These are phyloP conservation scores for Sebastes oblongus DNA, from an alignment of 2,797 vertebrate species.

Conservation along the genomic window DNA sequence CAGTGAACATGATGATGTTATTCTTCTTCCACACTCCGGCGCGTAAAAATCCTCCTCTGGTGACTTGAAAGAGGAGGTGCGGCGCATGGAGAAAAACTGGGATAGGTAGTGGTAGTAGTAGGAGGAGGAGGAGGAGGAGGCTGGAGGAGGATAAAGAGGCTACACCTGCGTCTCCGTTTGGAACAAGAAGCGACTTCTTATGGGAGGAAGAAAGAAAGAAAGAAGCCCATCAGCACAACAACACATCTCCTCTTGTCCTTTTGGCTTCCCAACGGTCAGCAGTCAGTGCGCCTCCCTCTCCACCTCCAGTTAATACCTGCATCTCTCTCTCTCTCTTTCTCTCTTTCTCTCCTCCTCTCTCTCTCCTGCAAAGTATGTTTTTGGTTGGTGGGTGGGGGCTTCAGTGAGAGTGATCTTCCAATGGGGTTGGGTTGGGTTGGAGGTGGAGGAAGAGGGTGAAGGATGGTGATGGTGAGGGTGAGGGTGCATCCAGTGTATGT, in stretches of 20 bases:
- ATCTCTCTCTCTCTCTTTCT: not conserved
- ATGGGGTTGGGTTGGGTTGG: slow-evolving; percentile 17
- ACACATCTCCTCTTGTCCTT: slow-evolving; percentile 32
- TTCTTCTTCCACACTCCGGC: slow-evolving; percentile 8
- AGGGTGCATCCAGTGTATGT: not conserved
- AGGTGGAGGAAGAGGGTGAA: not conserved
- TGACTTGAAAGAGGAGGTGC: slow-evolving; percentile 11
- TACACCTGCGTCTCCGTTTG: slow-evolving; percentile 66
- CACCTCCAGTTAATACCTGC: slow-evolving; percentile 54
- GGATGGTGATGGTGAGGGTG: not conserved
- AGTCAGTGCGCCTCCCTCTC: slow-evolving; percentile 21
- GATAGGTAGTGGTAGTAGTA: not conserved
- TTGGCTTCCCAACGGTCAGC: slow-evolving; percentile 35
- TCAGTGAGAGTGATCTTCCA: slow-evolving; percentile 5
- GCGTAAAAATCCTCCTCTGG: slow-evolving; percentile 44
- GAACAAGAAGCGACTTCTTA: slow-evolving; percentile 25
- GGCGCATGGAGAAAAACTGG: slow-evolving; percentile 16
- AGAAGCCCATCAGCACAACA: slow-evolving; percentile 25
- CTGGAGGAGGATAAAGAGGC: not conserved
- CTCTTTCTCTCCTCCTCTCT: slow-evolving; percentile 17
- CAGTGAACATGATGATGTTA: slow-evolving; percentile 27
- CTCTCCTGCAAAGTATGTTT: slow-evolving; percentile 1
- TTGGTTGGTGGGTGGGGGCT: not conserved
- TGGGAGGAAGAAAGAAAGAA: not conserved
- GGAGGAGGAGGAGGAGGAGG: not conserved